phyloP scores from a whole-genome alignment of 2,113 vertebrate genomes.

The Leiothrix lutea region DNA sequence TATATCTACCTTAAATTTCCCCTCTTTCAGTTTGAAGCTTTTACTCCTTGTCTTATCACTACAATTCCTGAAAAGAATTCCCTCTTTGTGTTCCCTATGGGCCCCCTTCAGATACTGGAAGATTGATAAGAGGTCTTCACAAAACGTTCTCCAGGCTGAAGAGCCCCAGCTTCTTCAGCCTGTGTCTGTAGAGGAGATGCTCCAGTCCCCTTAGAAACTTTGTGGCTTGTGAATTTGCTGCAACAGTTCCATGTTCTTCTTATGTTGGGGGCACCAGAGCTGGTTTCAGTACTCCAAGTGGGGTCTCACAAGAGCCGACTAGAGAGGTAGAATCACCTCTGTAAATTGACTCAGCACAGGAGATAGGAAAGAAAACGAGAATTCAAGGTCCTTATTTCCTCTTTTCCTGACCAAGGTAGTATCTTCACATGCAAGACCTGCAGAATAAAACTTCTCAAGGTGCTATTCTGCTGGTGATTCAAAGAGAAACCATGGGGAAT shows the following conservation, averaged over 20 bases:
- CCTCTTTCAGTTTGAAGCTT: background rate
- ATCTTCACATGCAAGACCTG: background rate
- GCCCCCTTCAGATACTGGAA: background rate
- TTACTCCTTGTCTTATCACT: background rate
- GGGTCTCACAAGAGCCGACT: background rate
- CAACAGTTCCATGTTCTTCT: background rate
- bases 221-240: background rate
- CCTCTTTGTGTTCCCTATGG: background rate
- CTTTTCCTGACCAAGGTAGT: background rate
- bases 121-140: background rate
- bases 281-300: background rate
- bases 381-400: background rate
- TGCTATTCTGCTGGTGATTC: background rate
- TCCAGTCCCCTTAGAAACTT: background rate
- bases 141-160: background rate
- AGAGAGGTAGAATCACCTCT: background rate
- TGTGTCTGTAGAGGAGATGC: background rate
- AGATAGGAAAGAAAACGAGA: background rate
- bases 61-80: background rate
- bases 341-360: background rate
- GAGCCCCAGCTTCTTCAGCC: background rate
- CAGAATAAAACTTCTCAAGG: background rate
- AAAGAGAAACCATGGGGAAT: background rate
- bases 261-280: background rate
- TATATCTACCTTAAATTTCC: background rate